Percentiles rank a stretch among this genome's conserved stretches.
Conservation (phyloP, 2,797 vertebrate genomes). For the Ctenosaura bakeri region DNA sequence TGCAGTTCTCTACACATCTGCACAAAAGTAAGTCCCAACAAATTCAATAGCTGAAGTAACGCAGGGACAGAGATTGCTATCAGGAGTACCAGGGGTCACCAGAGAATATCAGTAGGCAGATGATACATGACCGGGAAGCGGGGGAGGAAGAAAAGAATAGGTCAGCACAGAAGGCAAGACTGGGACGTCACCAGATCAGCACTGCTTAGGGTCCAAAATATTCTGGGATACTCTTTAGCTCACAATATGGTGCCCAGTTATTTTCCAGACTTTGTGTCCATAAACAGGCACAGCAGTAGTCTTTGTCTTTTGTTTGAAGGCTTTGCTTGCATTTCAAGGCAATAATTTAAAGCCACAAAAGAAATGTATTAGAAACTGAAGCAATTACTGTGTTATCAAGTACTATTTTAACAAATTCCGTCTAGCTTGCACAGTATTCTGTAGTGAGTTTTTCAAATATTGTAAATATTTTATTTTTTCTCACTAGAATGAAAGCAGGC, state of each 20-base stretch:
- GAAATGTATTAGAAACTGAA: slow-evolving; percentile 2
- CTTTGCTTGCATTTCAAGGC: neutral
- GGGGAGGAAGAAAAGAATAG: neutral
- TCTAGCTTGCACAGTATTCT: slow-evolving; percentile 11
- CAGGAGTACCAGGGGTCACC: neutral
- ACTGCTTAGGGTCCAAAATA: neutral
- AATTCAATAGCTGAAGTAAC: neutral
- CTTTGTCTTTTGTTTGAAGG: neutral
- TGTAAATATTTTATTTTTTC: slow-evolving; percentile 9
- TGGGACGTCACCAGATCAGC: neutral
- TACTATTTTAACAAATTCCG: neutral
- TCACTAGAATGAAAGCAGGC: neutral
- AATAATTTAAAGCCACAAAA: slow-evolving; percentile 20
- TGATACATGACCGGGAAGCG: neutral
- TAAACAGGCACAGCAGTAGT: neutral
- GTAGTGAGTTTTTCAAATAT: neutral
- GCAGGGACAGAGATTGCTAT: neutral
- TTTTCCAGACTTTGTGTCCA: neutral
- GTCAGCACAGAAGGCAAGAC: neutral
- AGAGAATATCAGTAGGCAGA: neutral
- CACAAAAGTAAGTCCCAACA: neutral
- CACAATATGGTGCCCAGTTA: neutral
- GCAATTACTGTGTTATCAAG: neutral
- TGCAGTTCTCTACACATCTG: neutral
- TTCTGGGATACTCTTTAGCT: neutral